These are phyloP conservation scores for Galemys pyrenaicus DNA, from an alignment of 2,113 vertebrate genomes.

Conservation along the genomic window DNA sequence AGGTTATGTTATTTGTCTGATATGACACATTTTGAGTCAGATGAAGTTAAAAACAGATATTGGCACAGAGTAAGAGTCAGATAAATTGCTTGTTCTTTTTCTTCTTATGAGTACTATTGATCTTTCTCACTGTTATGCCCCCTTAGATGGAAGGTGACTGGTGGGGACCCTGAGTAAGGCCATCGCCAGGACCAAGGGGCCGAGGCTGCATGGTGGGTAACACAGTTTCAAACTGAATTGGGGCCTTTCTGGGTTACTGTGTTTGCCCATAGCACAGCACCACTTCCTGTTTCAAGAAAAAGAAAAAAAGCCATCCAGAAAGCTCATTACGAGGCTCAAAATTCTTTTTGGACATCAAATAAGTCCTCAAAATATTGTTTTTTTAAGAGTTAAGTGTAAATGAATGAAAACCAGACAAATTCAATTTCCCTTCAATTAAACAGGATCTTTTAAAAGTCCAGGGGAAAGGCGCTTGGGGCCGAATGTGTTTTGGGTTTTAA, in stretches of 20 bases:
- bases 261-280: conserved; percentile 57
- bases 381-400: conserved; percentile 69
- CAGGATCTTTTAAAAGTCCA: conserved; percentile 53
- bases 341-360: conserved; percentile 77
- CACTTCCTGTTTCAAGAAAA: conserved; percentile 79
- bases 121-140: neutral
- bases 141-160: neutral
- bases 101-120: neutral
- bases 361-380: conserved; percentile 64
- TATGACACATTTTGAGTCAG: no score
- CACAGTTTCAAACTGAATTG: conserved; percentile 65
- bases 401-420: conserved; percentile 79
- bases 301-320: conserved; percentile 67
- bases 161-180: neutral
- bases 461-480: conserved; percentile 59
- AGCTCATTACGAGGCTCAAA: conserved; percentile 70
- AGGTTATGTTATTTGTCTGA: no score
- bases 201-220: conserved; percentile 41
- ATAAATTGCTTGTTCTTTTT: neutral
- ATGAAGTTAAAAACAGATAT: neutral
- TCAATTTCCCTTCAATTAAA: conserved; percentile 78
- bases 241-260: conserved; percentile 60
- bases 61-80: neutral
- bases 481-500: conserved; percentile 70
- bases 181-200: neutral